These are phyloP conservation scores for Brachionus angularis DNA, from an alignment of 1,140 invertebrate genomes.

Conservation along the genomic window DNA sequence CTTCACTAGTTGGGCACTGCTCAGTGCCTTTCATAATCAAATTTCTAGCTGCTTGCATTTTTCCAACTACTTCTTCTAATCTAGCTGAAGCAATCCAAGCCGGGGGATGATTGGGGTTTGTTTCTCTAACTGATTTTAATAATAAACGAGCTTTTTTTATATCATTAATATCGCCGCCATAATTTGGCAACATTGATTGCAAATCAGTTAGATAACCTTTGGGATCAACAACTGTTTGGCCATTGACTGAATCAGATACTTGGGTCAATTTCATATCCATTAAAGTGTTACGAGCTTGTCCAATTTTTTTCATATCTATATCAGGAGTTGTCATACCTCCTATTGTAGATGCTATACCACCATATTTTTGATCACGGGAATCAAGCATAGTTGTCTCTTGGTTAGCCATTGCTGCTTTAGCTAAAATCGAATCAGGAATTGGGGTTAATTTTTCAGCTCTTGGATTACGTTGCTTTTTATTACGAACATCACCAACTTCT, in stretches of 20 bases:
- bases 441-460: slow-evolving; percentile 91
- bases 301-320: slow-evolving; percentile 95
- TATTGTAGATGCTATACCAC: slow-evolving; percentile 54
- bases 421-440: slow-evolving; percentile 89
- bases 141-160: slow-evolving; percentile 96
- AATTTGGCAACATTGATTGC: slow-evolving; percentile 96
- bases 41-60: slow-evolving; percentile 87
- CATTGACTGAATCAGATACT: slow-evolving; percentile 93
- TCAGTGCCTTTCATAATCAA: slow-evolving; percentile 87
- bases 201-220: slow-evolving; percentile 98
- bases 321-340: slow-evolving; percentile 72
- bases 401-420: slow-evolving; percentile 71
- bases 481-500: slow-evolving; percentile 97
- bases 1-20: slow-evolving; percentile 92
- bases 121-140: slow-evolving; percentile 93
- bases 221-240: slow-evolving; percentile 98
- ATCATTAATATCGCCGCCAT: slow-evolving; percentile 96
- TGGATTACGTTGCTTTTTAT: slow-evolving; percentile 90
- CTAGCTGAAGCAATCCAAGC: slow-evolving; percentile 99
- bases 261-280: slow-evolving; percentile 99
- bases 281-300: slow-evolving; percentile 95
- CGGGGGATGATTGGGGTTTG: slow-evolving; percentile 91
- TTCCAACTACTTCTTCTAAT: slow-evolving; percentile 97
- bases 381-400: slow-evolving; percentile 61
- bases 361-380: slow-evolving; percentile 50